phyloP scores from a whole-genome alignment of 2,113 vertebrate species.

The Eretmochelys imbricata region DNA sequence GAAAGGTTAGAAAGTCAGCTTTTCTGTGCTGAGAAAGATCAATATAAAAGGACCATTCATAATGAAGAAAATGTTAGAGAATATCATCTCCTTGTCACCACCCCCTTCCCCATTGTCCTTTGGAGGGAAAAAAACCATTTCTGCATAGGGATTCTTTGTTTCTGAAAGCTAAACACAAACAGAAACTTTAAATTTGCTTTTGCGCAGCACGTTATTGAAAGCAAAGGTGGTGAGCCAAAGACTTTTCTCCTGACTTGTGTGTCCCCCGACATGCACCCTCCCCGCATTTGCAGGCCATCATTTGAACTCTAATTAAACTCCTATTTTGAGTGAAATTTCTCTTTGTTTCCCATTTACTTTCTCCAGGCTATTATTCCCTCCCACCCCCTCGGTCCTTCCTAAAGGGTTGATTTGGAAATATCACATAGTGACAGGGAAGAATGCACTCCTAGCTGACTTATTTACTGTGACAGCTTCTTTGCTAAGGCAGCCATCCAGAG shows the following conservation, averaged over 20 bases:
- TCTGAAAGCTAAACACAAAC: slow-evolving; percentile 16
- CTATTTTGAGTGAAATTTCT: neutral
- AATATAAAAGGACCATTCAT: slow-evolving; percentile 48
- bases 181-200: slow-evolving; percentile 19
- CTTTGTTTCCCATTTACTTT: slow-evolving; percentile 21
- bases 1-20: slow-evolving; percentile 37
- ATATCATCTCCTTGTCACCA: slow-evolving; percentile 54
- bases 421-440: slow-evolving; percentile 34
- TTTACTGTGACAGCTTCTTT: slow-evolving; percentile 38
- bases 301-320: neutral
- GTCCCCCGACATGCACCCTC: neutral
- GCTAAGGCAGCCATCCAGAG: slow-evolving; percentile 47
- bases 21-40: slow-evolving; percentile 35
- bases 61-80: slow-evolving; percentile 42
- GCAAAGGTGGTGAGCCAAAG: slow-evolving; percentile 5
- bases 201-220: neutral
- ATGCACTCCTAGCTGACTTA: slow-evolving; percentile 22
- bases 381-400: neutral
- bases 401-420: slow-evolving; percentile 62
- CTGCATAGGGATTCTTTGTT: slow-evolving; percentile 55
- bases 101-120: slow-evolving; percentile 38
- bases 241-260: neutral
- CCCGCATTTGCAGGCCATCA: neutral
- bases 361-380: neutral
- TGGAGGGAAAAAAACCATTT: neutral